Evolutionary conservation across 2,113 vertebrate species (phyloP), one percentile per base, ranked within the genome.

Genomic region (Lamprologus ornatipinnis): DNA sequence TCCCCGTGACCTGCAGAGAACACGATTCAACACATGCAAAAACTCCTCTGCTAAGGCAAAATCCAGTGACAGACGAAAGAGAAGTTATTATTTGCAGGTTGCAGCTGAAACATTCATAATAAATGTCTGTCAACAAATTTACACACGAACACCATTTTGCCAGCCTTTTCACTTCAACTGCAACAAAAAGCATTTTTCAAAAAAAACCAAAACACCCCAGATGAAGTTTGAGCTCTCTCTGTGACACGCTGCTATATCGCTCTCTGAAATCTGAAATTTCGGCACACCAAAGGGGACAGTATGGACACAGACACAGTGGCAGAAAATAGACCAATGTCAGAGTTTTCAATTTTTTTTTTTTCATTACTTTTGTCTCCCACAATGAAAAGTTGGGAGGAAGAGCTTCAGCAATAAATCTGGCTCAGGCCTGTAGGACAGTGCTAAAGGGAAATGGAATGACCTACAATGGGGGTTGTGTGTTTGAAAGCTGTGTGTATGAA

Each of bases 1-100:
- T 99, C 98, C 1, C 97, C 92, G 0, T 98, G 98, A 89, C 98
- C 98, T 99, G 94, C 9, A 85, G 85, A 82, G 75, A 84, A 91
- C 40, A 87, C 8, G 13, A 60, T 90, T 90, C 26, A 89, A 85
- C 70, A 89, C 78, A 88, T 87, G 63, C 88, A 85, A 90, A 86
- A 75, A 80, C 19, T 54, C 45, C 37, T 79, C 58, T 45, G 73
- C 49, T 82, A 81, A 81, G 21, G 13, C 13, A 53, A 81, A 81
- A 78, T 9, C 49, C 63, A 63, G 40, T 57, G 57, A 82, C 60
- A 75, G 7, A 85, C 14, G 28, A 23, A 51, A 58, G 6, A 89
- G 3, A 35, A 37, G 80, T 9, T 8, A 85, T 55, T 80, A 78
- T 42, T 58, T 51, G 14, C 4, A 78, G 13, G 54, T 53, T 51